Conservation (phyloP, 1,140 invertebrate genomes). For the Cyclargus thomasi region DNA sequence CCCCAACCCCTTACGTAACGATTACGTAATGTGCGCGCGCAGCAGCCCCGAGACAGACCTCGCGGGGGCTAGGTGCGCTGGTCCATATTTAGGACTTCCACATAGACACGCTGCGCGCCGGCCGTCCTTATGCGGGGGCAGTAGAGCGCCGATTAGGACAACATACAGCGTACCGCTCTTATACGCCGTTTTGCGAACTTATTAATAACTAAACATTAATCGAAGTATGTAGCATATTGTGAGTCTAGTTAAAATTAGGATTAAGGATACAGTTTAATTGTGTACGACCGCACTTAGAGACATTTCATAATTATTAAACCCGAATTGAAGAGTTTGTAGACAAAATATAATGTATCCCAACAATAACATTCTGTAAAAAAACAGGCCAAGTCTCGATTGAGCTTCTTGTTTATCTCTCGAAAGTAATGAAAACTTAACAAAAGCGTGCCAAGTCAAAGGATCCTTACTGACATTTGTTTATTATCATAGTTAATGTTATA, state of each 20-base stretch:
- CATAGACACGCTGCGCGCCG: not conserved
- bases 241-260: not conserved
- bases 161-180: not conserved
- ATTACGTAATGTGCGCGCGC: conserved; percentile 69
- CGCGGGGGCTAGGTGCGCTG: conserved; percentile 1
- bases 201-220: not conserved
- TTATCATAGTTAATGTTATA: too few species aligned
- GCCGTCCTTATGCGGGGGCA: not conserved
- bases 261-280: too few species aligned
- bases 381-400: too few species aligned
- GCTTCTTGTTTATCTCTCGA: too few species aligned
- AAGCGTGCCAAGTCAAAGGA: too few species aligned
- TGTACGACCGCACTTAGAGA: too few species aligned
- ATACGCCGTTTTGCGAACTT: not conserved
- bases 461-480: too few species aligned
- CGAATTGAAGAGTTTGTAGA: too few species aligned
- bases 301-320: too few species aligned
- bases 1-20: conserved; percentile 61
- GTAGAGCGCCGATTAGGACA: not conserved
- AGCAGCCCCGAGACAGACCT: conserved; percentile 27
- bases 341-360: too few species aligned
- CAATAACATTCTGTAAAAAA: too few species aligned
- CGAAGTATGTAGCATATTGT: not conserved
- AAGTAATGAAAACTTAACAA: too few species aligned
- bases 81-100: not conserved